These are phyloP conservation scores for Crocallis elinguaria DNA, from an alignment of 2,888 invertebrate genomes.

Conservation along the genomic window DNA sequence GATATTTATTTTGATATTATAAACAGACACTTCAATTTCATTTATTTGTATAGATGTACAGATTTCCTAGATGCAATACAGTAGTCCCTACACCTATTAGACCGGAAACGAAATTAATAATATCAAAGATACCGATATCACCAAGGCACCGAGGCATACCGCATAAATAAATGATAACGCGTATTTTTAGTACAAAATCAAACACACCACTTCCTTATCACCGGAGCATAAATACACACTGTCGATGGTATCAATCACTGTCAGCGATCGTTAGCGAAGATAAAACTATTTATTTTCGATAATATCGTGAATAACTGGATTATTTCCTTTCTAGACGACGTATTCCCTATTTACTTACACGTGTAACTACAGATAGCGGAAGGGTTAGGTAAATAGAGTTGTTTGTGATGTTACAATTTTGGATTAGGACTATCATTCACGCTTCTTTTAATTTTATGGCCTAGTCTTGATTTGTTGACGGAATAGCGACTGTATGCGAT, in stretches of 20 bases:
- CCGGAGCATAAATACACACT: constrained; percentile 5
- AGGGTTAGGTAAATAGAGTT: constrained; percentile 40
- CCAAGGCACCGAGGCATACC: neutral
- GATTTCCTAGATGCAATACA: no score
- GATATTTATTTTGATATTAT: no score
- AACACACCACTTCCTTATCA: constrained; percentile 17
- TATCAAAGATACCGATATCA: neutral
- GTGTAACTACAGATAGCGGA: constrained; percentile 53
- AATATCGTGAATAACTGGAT: constrained; percentile 70
- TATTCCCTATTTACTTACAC: constrained; percentile 67
- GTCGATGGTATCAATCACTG: constrained; percentile 60
- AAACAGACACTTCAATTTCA: no score
- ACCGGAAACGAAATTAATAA: neutral
- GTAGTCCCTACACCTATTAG: neutral
- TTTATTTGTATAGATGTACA: no score
- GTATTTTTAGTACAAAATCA: constrained; percentile 17
- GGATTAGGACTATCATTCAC: constrained; percentile 43
- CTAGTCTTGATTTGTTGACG: constrained; percentile 37
- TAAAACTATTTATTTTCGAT: constrained; percentile 57
- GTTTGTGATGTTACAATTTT: constrained; percentile 36
- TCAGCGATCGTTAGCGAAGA: constrained; percentile 43
- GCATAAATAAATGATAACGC: constrained; percentile 1
- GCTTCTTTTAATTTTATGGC: constrained; percentile 36
- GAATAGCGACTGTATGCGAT: constrained; percentile 10
- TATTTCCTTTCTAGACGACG: constrained; percentile 62